Percentiles rank a stretch among this genome's conserved stretches.
Evolutionary conservation across 2,113 vertebrate species (phyloP).

Genomic region (Ictidomys tridecemlineatus): DNA sequence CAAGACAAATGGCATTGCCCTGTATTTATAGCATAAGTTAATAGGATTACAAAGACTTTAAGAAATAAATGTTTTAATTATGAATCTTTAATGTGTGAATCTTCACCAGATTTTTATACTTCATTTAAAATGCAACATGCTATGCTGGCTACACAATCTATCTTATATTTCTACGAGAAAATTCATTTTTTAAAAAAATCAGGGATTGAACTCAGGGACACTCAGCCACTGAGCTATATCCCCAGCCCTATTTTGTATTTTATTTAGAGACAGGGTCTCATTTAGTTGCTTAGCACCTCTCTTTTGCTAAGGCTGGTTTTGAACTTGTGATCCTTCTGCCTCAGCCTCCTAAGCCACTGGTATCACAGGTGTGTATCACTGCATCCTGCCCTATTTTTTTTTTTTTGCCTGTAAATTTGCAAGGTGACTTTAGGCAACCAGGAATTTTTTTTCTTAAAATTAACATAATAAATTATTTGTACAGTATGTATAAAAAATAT

Average conservation of each 20-base stretch:
- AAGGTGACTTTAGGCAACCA: neutral
- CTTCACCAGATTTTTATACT: neutral
- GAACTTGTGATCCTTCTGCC: too few species aligned
- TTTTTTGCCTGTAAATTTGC: neutral
- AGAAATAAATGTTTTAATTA: neutral
- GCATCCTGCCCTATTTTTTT: neutral
- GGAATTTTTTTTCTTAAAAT: constrained; percentile 18
- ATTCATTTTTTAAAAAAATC: neutral
- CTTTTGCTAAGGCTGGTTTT: too few species aligned
- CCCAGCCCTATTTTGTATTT: too few species aligned
- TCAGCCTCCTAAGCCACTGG: too few species aligned
- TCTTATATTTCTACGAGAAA: constrained; percentile 46
- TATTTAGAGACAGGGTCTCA: too few species aligned
- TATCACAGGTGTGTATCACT: too few species aligned
- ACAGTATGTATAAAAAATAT: neutral
- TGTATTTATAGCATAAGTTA: neutral
- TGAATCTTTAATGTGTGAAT: constrained; percentile 31
- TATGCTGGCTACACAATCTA: neutral
- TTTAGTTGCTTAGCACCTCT: too few species aligned
- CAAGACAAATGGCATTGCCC: neutral
- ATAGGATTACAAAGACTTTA: constrained; percentile 23
- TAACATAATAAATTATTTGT: neutral
- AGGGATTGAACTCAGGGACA: too few species aligned
- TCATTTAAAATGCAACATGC: constrained; percentile 6
- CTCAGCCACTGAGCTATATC: too few species aligned